Base-by-base conservation (phyloP, 2,113 vertebrate species). In the Odontophorus gujanensis region DNA sequence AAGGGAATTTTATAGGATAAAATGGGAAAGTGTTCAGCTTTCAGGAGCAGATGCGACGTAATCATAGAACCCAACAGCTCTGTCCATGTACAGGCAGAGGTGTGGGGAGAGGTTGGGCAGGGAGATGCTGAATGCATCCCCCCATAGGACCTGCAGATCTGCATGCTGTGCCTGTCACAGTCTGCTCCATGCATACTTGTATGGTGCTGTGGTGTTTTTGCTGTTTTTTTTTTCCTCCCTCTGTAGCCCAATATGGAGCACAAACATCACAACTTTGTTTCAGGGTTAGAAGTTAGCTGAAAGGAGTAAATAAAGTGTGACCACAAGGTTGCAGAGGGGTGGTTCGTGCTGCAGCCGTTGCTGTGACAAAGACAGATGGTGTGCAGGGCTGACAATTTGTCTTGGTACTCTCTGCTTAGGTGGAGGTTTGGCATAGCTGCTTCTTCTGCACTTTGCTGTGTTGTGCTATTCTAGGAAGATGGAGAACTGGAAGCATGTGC, bases 381-480 rank as follows among this genome's bases (percentile, higher is more conserved):
- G 0, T 55, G 78, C 77, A 50, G 67, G 20, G 63, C 67, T 95
- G 91, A 85, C 75, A 50, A 1, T 21, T 76, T 38, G 45, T 84
- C 50, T 50, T 13, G 34, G 78, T 71, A 6, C 67, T 67, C 12
- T 69, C 25, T 28, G 66, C 68, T 76, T 67, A 73, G 93, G 79
- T 61, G 16, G 68, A 55, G 68, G 21, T 43, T 91, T 91, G 89
- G 75, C 59, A 67, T n/a, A 85, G 75, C 67, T 71, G 38, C 62
- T 88, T 16, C 28, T 48, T 63, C 65, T 65, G 50, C 66, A 47
- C 71, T 71, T 89, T 82, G 38, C 68, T 71, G 9, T 48, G 13
- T 91, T 7, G 3, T 28, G 14, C 91, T 82, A 76, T 87, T 73
- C 67, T 59, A 51, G 75, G 67, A 77, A 62, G 91, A 21, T 69